Evolutionary conservation across 2,888 invertebrate species (phyloP).

Genomic region (Noctua janthina): DNA sequence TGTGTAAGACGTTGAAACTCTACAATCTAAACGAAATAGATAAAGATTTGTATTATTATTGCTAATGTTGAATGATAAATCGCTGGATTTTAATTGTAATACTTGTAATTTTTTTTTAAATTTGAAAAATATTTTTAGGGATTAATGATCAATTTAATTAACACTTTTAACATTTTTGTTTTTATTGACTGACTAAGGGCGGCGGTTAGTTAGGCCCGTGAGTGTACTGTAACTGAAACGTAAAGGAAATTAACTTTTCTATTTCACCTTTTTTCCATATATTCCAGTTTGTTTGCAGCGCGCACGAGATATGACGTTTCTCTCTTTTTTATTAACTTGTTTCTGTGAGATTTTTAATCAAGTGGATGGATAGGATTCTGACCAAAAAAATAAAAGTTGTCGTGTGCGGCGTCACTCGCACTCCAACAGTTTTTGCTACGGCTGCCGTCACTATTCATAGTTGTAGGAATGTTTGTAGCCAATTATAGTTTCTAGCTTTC

Average conservation of each 20-base stretch:
- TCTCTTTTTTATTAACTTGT: not conserved
- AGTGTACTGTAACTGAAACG: not conserved
- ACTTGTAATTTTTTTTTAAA: too few relatives aligned
- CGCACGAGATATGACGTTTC: not conserved
- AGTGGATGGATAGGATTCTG: not conserved
- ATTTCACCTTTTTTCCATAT: not conserved
- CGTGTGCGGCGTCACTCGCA: not conserved
- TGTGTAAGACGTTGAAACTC: too few relatives aligned
- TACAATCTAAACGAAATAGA: too few relatives aligned
- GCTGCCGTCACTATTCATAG: constrained; percentile 24
- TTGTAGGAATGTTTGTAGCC: constrained; percentile 42
- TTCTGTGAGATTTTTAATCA: not conserved
- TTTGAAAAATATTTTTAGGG: too few relatives aligned
- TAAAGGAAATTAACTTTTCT: not conserved
- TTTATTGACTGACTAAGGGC: too few relatives aligned
- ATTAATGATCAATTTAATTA: too few relatives aligned
- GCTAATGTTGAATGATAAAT: too few relatives aligned
- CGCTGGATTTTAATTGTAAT: too few relatives aligned
- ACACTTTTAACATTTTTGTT: too few relatives aligned
- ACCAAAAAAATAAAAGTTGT: not conserved
- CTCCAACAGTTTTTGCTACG: not conserved
- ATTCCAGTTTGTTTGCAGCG: not conserved
- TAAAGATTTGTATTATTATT: too few relatives aligned
- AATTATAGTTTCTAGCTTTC: not conserved
- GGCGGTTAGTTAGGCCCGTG: too few relatives aligned